Base-by-base conservation (phyloP, 2,888 invertebrate genomes). In the Cantharis rustica region DNA sequence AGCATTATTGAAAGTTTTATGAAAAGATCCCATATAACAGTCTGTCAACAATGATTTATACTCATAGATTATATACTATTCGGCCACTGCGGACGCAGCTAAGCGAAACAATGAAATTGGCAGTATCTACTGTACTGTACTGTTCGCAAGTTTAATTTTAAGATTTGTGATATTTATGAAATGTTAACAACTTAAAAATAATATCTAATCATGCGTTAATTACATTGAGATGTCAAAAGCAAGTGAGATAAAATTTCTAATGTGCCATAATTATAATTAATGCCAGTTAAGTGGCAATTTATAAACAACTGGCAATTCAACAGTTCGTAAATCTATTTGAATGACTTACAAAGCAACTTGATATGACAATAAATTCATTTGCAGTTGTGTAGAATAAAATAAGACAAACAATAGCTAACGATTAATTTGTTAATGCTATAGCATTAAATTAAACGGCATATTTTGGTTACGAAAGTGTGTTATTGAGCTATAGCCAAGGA, bases 391-490 rank as follows among this genome's bases (percentile, higher is more conserved):
- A 20, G 23, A 66, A 66, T 66, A 61, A 70, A 26, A 74, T 64
- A 64, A 70, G 15, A 70, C 62, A 74, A 69, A 74, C 64, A 70
- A 62, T 61, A 63, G 31, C 63, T 61, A 16, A 23, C 31, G 47
- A 64, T 74, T 74, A 74, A 74, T 74, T 74, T 61, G 74, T 70
- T 74, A 74, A 74, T 74, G 74, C 31, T 66, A 74, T 47, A 63
- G 17, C 74, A 47, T 70, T 70, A 74, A 64, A 74, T 74, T 70
- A 74, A 74, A 74, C 16, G 74, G 63, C 69, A 66, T n/a, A 16
- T 72, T 62, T 70, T 70, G 47, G 69, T 74, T 74, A 70, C 74
- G 61, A 70, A 69, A 70, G 31, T 74, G 70, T 69, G 74, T 74
- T 74, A 74, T 74, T 74, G 74, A 74, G 74, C 69, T 70, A 74